A percentile compares a stretch with the other conserved stretches of the same genome.
Evolutionary conservation across 2,888 invertebrate species (phyloP).

Genomic region (Nomada hirtipes): DNA sequence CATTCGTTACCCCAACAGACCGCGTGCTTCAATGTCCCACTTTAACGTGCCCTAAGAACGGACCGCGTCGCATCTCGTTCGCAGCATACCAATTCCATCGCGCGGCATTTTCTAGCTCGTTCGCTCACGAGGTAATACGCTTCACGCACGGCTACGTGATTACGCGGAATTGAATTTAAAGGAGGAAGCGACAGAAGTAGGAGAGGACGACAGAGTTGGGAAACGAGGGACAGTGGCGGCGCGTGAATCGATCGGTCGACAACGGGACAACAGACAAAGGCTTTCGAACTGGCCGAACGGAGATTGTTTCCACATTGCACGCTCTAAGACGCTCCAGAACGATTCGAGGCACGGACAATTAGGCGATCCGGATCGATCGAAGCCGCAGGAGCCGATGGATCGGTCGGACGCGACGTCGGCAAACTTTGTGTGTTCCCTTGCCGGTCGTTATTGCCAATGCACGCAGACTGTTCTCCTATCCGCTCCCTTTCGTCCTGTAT

Average conservation of each 20-base stretch:
- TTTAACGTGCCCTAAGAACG: not conserved
- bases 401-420: slow-evolving; percentile 55
- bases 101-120: not conserved
- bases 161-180: slow-evolving; percentile 44
- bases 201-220: not conserved
- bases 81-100: not conserved
- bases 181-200: slow-evolving; percentile 9
- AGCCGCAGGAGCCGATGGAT: slow-evolving; percentile 40
- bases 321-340: slow-evolving; percentile 48
- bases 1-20: too few relatives aligned
- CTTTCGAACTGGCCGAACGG: slow-evolving; percentile 25
- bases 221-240: not conserved
- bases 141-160: slow-evolving; percentile 41
- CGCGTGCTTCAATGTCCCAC: not conserved
- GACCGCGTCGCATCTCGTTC: too few relatives aligned
- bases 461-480: slow-evolving; percentile 25
- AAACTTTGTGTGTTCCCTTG: slow-evolving; percentile 60
- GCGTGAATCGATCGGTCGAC: slow-evolving; percentile 36
- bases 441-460: slow-evolving; percentile 51
- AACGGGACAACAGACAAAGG: slow-evolving; percentile 44
- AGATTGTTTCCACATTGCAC: slow-evolving; percentile 55
- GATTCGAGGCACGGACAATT: slow-evolving; percentile 64
- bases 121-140: slow-evolving; percentile 4
- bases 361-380: slow-evolving; percentile 61
- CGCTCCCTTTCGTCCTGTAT: slow-evolving; percentile 16